These are phyloP conservation scores for Phataginus tricuspis DNA, from an alignment of 2,797 vertebrate genomes.

Conservation along the genomic window DNA sequence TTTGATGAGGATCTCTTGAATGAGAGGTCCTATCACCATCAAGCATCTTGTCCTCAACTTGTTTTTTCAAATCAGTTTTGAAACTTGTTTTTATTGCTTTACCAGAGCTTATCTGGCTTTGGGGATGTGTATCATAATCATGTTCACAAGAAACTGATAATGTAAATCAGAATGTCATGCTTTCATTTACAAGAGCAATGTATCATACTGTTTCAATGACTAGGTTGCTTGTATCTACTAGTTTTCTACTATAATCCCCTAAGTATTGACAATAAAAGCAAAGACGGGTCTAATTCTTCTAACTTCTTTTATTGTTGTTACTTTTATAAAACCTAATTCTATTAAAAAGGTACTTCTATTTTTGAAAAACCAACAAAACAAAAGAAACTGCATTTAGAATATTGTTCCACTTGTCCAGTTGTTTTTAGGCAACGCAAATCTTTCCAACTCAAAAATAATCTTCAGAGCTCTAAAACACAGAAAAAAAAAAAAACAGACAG, in stretches of 20 bases:
- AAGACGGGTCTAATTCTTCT: background rate
- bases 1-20: conserved; percentile 25
- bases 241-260: conserved; percentile 44
- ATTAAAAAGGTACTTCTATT: conserved; percentile 27
- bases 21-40: background rate
- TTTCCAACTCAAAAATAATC: conserved; percentile 31
- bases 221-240: background rate
- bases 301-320: conserved; percentile 48
- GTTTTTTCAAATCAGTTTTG: background rate
- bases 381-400: conserved; percentile 39
- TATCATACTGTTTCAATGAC: background rate
- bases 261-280: conserved; percentile 49
- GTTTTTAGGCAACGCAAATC: conserved; percentile 37
- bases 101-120: conserved; percentile 1
- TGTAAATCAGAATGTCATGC: conserved; percentile 5
- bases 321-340: conserved; percentile 35
- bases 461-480: conserved; percentile 20
- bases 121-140: background rate
- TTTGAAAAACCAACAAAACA: background rate
- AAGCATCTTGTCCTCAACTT: background rate
- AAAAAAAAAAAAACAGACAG: background rate
- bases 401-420: conserved; percentile 21
- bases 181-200: background rate
- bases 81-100: conserved; percentile 53
- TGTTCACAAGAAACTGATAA: conserved; percentile 17